Percentiles rank a stretch among this genome's conserved stretches.
Conservation (phyloP, 2,888 invertebrate genomes). For the Automeris io region DNA sequence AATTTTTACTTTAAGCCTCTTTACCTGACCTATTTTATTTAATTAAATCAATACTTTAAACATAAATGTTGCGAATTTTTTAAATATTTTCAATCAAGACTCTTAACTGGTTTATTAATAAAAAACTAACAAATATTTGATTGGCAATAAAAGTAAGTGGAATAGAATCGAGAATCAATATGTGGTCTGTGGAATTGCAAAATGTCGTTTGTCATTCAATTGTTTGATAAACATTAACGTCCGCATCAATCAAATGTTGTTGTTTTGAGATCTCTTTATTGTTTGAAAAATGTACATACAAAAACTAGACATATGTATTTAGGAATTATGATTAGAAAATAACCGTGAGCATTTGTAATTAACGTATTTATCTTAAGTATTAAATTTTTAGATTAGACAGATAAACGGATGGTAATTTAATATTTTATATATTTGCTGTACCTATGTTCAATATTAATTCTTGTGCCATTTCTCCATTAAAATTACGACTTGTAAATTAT, state of each 20-base stretch:
- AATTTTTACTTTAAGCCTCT: not conserved
- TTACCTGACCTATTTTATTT: not conserved
- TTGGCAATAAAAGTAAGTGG: conserved; percentile 40
- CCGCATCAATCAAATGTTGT: conserved; percentile 45
- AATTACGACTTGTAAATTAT: too few relatives aligned
- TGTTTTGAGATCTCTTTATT: conserved; percentile 27
- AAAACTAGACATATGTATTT: too few relatives aligned
- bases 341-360: too few relatives aligned
- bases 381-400: too few relatives aligned
- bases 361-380: too few relatives aligned
- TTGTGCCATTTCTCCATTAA: conserved; percentile 1
- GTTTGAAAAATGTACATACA: too few relatives aligned
- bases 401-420: too few relatives aligned
- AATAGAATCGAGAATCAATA: conserved; percentile 42
- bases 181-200: conserved; percentile 39
- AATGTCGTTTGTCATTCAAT: conserved; percentile 63
- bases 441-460: too few relatives aligned
- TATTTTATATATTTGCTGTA: too few relatives aligned
- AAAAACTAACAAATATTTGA: conserved; percentile 22
- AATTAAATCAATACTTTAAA: not conserved
- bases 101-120: conserved; percentile 9
- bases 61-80: conserved; percentile 1
- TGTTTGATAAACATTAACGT: conserved; percentile 48
- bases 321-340: too few relatives aligned
- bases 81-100: conserved; percentile 7